Evolutionary conservation across 2,888 invertebrate species (phyloP).

Genomic region (Trichopoda pennipes): DNA sequence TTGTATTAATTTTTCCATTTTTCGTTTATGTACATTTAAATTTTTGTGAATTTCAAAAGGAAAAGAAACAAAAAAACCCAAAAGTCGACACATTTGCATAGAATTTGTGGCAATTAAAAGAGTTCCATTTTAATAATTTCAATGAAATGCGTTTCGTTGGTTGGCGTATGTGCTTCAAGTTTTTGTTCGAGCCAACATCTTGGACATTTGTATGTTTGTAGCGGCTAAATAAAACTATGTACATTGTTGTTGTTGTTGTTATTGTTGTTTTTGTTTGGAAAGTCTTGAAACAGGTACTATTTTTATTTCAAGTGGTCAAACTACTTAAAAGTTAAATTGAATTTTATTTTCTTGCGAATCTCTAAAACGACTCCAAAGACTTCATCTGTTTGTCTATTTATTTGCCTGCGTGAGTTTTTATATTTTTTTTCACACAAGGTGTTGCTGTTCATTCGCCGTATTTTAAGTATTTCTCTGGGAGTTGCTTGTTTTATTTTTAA

Average conservation of each 20-base stretch:
- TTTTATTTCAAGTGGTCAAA: constrained; percentile 33
- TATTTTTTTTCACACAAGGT: constrained; percentile 25
- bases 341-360: constrained; percentile 32
- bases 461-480: constrained; percentile 9
- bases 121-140: constrained; percentile 48
- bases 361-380: background rate
- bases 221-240: constrained; percentile 29
- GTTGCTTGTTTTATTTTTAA: constrained; percentile 12
- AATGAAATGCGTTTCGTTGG: constrained; percentile 19
- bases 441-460: background rate
- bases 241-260: constrained; percentile 11
- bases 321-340: constrained; percentile 29
- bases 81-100: constrained; percentile 48
- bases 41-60: background rate
- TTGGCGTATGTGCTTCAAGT: background rate
- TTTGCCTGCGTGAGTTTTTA: background rate
- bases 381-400: background rate
- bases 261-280: background rate
- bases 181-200: background rate
- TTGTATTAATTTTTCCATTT: constrained; percentile 16
- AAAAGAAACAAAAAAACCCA: background rate
- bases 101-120: constrained; percentile 65
- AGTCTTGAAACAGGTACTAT: background rate
- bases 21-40: constrained; percentile 18
- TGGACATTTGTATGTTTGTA: constrained; percentile 2